These are phyloP conservation scores for Lepus europaeus DNA, from an alignment of 2,113 vertebrate species.

Conservation along the genomic window DNA sequence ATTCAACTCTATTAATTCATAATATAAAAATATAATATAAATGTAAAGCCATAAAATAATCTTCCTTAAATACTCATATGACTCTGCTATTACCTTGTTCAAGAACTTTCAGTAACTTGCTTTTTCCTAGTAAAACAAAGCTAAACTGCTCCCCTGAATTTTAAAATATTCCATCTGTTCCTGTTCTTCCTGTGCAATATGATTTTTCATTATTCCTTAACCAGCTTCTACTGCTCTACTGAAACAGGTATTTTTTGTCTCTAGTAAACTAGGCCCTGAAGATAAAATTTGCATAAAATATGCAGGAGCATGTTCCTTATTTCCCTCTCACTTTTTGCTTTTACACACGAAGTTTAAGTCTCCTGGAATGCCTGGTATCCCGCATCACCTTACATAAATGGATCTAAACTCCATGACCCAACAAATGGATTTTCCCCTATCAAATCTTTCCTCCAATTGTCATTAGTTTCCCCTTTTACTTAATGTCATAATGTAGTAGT, in stretches of 20 bases:
- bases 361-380: conserved; percentile 26
- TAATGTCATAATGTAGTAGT: background rate
- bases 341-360: background rate
- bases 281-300: conserved; percentile 71
- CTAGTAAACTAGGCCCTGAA: conserved; percentile 65
- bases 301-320: conserved; percentile 59
- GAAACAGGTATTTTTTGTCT: conserved; percentile 74
- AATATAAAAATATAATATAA: background rate
- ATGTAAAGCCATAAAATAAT: background rate
- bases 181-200: conserved; percentile 58
- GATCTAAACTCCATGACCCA: background rate
- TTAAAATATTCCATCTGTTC: conserved; percentile 64
- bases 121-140: conserved; percentile 49
- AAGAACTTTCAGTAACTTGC: conserved; percentile 18
- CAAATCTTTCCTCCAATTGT: background rate
- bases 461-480: background rate
- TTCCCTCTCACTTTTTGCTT: conserved; percentile 49
- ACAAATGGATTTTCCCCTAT: background rate
- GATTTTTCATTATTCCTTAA: conserved; percentile 75
- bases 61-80: background rate
- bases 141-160: conserved; percentile 63
- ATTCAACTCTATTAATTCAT: background rate
- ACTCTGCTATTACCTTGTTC: background rate
- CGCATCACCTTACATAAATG: conserved; percentile 12
- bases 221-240: conserved; percentile 50